Conservation (phyloP, 2,888 invertebrate genomes). For the Tillus elongatus region DNA sequence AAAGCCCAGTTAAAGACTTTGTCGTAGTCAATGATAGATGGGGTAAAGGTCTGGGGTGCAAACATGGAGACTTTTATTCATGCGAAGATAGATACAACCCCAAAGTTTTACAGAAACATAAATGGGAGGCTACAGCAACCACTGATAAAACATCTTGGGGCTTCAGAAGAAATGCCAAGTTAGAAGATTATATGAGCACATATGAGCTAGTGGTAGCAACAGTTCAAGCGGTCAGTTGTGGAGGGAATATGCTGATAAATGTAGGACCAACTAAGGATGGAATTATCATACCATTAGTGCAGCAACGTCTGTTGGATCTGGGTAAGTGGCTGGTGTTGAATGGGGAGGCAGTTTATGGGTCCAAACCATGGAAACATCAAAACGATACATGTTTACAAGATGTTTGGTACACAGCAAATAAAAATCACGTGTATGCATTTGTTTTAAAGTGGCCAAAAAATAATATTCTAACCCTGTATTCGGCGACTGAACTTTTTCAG, state of each 20-base stretch:
- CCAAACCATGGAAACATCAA: slow-evolving; percentile 69
- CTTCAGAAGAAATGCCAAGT: slow-evolving; percentile 60
- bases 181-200: slow-evolving; percentile 58
- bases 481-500: too few relatives aligned
- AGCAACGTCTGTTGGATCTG: slow-evolving; percentile 69
- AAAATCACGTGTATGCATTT: slow-evolving; percentile 53
- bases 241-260: slow-evolving; percentile 75
- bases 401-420: slow-evolving; percentile 32
- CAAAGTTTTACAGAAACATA: too few relatives aligned
- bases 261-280: slow-evolving; percentile 87
- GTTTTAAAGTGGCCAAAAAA: slow-evolving; percentile 60
- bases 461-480: slow-evolving; percentile 43
- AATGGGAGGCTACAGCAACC: slow-evolving; percentile 96
- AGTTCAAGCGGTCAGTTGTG: slow-evolving; percentile 73
- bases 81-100: slow-evolving; percentile 78
- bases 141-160: slow-evolving; percentile 84
- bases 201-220: slow-evolving; percentile 61
- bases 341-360: slow-evolving; percentile 77
- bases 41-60: slow-evolving; percentile 70
- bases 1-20: slow-evolving; percentile 79
- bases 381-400: slow-evolving; percentile 62
- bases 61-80: slow-evolving; percentile 84
- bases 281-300: slow-evolving; percentile 73
- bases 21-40: slow-evolving; percentile 92
- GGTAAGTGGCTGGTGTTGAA: slow-evolving; percentile 72